These are phyloP conservation scores for Aphidius colemani DNA, from an alignment of 2,888 invertebrate species.

Conservation along the genomic window DNA sequence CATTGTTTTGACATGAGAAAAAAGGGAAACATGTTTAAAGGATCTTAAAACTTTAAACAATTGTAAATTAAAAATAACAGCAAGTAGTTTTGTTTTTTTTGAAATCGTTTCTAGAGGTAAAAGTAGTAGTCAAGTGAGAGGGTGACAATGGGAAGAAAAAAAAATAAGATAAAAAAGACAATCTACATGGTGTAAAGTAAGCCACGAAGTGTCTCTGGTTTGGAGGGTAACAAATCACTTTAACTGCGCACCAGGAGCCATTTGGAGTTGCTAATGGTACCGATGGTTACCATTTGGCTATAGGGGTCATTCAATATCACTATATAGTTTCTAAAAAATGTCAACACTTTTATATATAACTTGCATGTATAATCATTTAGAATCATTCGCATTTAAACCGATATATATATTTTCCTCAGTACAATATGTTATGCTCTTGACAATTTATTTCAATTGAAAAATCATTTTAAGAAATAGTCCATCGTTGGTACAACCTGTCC, in stretches of 20 bases:
- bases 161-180: constrained; percentile 19
- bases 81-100: background rate
- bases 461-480: too few relatives aligned
- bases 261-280: constrained; percentile 59
- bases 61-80: too few relatives aligned
- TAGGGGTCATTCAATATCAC: constrained; percentile 44
- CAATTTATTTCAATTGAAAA: too few relatives aligned
- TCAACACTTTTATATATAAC: constrained; percentile 25
- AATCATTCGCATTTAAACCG: too few relatives aligned
- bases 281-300: constrained; percentile 39
- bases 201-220: constrained; percentile 37
- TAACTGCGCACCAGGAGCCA: constrained; percentile 56
- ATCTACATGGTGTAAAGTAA: constrained; percentile 29
- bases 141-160: constrained; percentile 24
- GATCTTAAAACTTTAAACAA: too few relatives aligned
- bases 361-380: background rate
- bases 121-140: constrained; percentile 6
- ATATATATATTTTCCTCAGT: too few relatives aligned
- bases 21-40: too few relatives aligned
- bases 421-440: too few relatives aligned
- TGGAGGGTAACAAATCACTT: constrained; percentile 58
- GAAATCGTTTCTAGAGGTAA: background rate
- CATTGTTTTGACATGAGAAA: too few relatives aligned
- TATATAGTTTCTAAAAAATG: background rate
- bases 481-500: too few relatives aligned